phyloP scores from a whole-genome alignment of 92 coral and sea anemone genomes.

The Phenganax marumi region DNA sequence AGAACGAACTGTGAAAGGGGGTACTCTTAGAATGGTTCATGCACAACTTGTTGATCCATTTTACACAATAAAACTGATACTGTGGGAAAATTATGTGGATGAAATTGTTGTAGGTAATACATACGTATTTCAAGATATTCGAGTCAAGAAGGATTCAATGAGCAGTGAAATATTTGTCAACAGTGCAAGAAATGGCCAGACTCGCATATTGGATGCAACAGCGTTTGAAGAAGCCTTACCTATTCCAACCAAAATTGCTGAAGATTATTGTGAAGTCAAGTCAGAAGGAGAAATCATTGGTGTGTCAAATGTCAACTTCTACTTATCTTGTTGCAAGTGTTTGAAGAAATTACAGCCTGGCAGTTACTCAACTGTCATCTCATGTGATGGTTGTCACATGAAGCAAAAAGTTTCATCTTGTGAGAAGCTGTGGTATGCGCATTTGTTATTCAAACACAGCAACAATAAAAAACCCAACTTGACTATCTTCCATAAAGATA shows the following conservation, averaged over 20 bases:
- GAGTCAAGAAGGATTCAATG: too few relatives aligned
- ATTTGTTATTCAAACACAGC: constrained; percentile 20
- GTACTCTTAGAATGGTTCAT: constrained; percentile 14
- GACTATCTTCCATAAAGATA: constrained; percentile 21
- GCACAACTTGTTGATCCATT: constrained; percentile 37
- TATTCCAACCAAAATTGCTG: neutral
- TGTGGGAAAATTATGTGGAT: constrained; percentile 36
- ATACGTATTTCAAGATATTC: neutral
- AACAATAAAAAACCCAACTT: constrained; percentile 32
- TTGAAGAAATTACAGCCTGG: too few relatives aligned
- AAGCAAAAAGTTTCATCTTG: too few relatives aligned
- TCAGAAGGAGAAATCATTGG: constrained; percentile 18
- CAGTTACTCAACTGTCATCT: too few relatives aligned
- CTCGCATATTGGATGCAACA: neutral
- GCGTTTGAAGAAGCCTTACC: neutral
- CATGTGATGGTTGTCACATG: too few relatives aligned
- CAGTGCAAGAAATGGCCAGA: neutral
- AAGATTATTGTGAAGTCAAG: neutral
- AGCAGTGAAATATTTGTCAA: neutral
- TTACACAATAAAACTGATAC: constrained; percentile 30
- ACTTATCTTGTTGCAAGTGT: too few relatives aligned
- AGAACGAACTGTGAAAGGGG: neutral
- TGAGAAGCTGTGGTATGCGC: constrained; percentile 38
- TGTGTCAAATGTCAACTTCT: neutral
- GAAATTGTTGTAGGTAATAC: neutral